Evolutionary conservation across 2,113 vertebrate genomes (phyloP), one percentile per base, ranked within the genome.

Genomic region (Clinocottus analis): DNA sequence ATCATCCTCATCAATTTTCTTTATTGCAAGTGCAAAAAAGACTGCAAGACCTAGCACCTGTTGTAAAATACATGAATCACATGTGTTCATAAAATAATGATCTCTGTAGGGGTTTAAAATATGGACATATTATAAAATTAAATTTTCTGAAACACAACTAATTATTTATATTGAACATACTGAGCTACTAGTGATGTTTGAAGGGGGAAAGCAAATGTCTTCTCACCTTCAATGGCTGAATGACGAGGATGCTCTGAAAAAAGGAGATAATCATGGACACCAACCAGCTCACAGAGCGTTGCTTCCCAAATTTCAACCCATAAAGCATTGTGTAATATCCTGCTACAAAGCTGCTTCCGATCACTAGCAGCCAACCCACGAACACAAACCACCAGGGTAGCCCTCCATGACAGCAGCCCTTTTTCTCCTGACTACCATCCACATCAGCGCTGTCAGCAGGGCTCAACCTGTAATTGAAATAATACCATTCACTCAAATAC

Each of bases 261-360:
- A 98, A 97, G 65, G 97, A 98, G 79, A 98, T 86, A 1, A 85
- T 86, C 95, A 96, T 95, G 85, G 97, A 98, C 78, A 97, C 94
- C 59, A 99, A 89, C 98, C 98, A 99, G 79, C 93, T 96, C 72
- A 97, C 89, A 16, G 97, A 98, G 76, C 95, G 95, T 11, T 95
- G 92, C 53, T 95, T 94, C 55, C 98, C 97, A 0, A 97, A 98
- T 71, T 96, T 96, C 55, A 99, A 89, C 16, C 97, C 97, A 0
- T 98, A 98, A 35, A 98, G 92, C 96, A 97, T 97, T 3, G 97
- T 98, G 68, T 96, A 98, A 91, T 95, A 99, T 58, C 91, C 97
- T 0, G 96, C 93, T 6, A 97, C 90, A 0, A 91, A 19, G 0
- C 97, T 97, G 68, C 96, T 96, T 16, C 75, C 91, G 0, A 79